Evolutionary conservation across 1,140 invertebrate species (phyloP).

Genomic region (Latrodectus geometricus): DNA sequence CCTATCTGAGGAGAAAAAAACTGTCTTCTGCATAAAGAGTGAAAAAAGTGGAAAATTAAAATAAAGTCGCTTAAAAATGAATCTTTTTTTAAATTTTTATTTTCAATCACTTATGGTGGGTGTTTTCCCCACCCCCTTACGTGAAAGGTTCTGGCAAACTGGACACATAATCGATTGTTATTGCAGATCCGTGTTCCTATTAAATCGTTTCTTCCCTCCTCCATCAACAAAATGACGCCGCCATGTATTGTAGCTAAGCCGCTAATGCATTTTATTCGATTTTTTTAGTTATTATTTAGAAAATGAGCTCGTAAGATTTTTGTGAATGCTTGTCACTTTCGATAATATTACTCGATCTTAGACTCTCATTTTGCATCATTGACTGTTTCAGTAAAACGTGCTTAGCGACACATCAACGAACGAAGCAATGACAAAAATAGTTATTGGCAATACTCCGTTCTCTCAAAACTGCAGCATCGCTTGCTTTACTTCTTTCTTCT

Average conservation of each 20-base stretch:
- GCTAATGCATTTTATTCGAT: conserved; percentile 56
- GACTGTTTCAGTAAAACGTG: conserved; percentile 54
- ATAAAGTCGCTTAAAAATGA: conserved; percentile 46
- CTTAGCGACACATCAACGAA: conserved; percentile 32
- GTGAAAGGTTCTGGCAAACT: conserved; percentile 46
- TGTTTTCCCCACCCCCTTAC: conserved; percentile 22
- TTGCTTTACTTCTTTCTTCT: conserved; percentile 4
- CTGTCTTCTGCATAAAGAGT: no score
- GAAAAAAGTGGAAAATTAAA: background rate
- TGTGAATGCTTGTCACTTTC: conserved; percentile 57
- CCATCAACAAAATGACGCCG: conserved; percentile 58
- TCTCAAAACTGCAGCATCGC: conserved; percentile 37
- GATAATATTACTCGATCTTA: conserved; percentile 58
- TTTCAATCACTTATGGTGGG: conserved; percentile 25
- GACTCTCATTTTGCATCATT: conserved; percentile 57
- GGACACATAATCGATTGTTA: conserved; percentile 61
- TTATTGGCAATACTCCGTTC: conserved; percentile 49
- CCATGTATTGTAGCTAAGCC: conserved; percentile 50
- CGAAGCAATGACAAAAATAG: conserved; percentile 59
- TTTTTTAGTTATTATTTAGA: conserved; percentile 38
- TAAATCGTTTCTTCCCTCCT: conserved; percentile 51
- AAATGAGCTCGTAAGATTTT: conserved; percentile 44
- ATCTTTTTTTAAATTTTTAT: conserved; percentile 39
- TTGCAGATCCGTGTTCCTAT: conserved; percentile 53
- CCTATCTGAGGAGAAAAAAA: background rate